A percentile compares a stretch with the other conserved stretches of the same genome.
phyloP scores from a whole-genome alignment of 2,888 invertebrate genomes.

The Ptychoptera contaminata region DNA sequence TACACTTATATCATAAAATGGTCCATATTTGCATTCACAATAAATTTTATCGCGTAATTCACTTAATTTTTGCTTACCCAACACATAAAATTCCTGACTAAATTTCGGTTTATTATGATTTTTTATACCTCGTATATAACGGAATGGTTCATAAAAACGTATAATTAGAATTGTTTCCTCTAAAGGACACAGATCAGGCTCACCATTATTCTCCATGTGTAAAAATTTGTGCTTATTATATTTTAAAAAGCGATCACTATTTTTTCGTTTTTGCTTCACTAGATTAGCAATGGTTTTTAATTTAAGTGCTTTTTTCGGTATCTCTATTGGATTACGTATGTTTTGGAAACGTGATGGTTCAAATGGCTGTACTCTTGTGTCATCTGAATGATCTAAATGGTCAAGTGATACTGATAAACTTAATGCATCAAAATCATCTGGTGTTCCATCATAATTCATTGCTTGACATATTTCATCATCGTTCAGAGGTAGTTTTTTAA shows the following conservation, averaged over 20 bases:
- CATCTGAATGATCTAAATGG: constrained; percentile 13
- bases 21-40: constrained; percentile 53
- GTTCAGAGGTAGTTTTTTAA: not conserved
- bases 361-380: constrained; percentile 14
- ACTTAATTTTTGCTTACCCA: constrained; percentile 52
- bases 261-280: constrained; percentile 11
- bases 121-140: constrained; percentile 15
- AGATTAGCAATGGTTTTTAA: constrained; percentile 12
- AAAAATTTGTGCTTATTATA: constrained; percentile 3
- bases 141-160: constrained; percentile 35
- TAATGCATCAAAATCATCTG: constrained; percentile 11
- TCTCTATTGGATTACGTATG: constrained; percentile 5
- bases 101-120: constrained; percentile 26
- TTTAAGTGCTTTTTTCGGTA: constrained; percentile 8
- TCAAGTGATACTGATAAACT: constrained; percentile 14
- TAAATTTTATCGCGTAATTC: constrained; percentile 56
- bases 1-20: constrained; percentile 43
- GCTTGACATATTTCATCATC: not conserved
- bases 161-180: constrained; percentile 31
- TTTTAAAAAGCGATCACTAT: not conserved
- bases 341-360: constrained; percentile 13
- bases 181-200: constrained; percentile 19
- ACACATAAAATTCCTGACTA: constrained; percentile 40
- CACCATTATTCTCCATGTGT: not conserved
- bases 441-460: constrained; percentile 11